Evolutionary conservation across 2,888 invertebrate genomes (phyloP), one percentile per base, ranked within the genome.

Genomic region (Trissoscelio sp.): DNA sequence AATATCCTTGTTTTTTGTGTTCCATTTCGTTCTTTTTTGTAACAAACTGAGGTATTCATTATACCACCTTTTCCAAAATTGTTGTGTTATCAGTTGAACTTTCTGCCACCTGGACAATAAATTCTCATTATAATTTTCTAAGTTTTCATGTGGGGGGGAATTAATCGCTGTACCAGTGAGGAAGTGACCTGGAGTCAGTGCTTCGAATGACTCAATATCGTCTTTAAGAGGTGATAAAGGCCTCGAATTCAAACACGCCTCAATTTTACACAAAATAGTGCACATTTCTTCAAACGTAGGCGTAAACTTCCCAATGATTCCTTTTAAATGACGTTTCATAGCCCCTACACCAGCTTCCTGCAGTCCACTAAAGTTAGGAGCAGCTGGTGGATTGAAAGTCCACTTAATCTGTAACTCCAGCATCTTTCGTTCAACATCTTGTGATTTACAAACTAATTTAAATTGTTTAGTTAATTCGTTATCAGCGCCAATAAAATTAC

Each of bases 231-330:
- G 22, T 0, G 44, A 5, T 4, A 60, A 11, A 4, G 60, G 60
- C 11, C 60, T 22, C 16, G 60, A 60, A 44, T 60, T 60, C 2
- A 60, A 12, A 28, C 24, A 24, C 1, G 60, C 42, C 28, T 60
- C 60, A 0, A 60, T 60, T 44, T 42, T 44, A 12, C 60, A 44
- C 1, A 60, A 46, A 22, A 64, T 5, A 0, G 51, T 66, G 16
- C 3, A 24, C 66, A 53, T 66, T 39, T 51, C 37, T 37, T 66
- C 66, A 1, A 37, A 9, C 6, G 66, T 39, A 3, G 66, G 66
- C 1, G n/a, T 24, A n/a, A 66, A 51, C 0, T n/a, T 6, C 0
- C 66, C 66, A 3, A 66, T 9, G 0, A 53, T 66, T 5, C 53
- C 3, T 12, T 18, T 22, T 12, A 51, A 51, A 51, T 51, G 51